Conservation (phyloP, 2,797 vertebrate genomes). For the Alectoris magna region DNA sequence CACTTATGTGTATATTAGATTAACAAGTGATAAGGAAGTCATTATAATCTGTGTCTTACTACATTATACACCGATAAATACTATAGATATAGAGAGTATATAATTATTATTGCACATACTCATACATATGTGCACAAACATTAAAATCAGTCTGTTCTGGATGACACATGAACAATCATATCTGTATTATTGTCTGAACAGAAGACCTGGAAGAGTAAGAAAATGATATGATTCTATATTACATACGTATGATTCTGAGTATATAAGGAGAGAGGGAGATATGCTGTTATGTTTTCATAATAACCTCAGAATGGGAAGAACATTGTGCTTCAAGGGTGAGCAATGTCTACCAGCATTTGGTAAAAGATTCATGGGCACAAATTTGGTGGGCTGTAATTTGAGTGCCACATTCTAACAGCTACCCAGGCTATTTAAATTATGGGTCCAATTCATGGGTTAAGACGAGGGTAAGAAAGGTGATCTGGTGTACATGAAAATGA, state of each 20-base stretch:
- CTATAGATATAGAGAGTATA: neutral
- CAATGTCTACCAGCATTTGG: neutral
- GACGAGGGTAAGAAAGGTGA: neutral
- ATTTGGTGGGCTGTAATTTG: neutral
- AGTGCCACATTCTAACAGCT: neutral
- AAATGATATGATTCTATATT: neutral
- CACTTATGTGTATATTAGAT: neutral
- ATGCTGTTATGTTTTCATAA: fast-evolving
- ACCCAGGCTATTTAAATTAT: neutral
- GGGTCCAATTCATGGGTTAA: neutral
- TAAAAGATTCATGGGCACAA: neutral
- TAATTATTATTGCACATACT: neutral
- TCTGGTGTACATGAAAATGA: neutral
- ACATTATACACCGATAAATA: neutral
- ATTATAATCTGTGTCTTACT: neutral
- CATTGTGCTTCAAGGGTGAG: neutral
- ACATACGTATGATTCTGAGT: neutral
- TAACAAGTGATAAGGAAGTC: neutral
- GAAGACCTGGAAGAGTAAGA: neutral
- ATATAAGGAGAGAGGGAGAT: neutral
- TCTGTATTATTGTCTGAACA: neutral
- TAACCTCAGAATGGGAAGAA: neutral
- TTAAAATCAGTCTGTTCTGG: neutral
- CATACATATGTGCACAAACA: neutral
- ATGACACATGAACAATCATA: neutral